A percentile compares a stretch with the other conserved stretches of the same genome.
Conservation (phyloP, 2,888 invertebrate species). For the Timema podura region DNA sequence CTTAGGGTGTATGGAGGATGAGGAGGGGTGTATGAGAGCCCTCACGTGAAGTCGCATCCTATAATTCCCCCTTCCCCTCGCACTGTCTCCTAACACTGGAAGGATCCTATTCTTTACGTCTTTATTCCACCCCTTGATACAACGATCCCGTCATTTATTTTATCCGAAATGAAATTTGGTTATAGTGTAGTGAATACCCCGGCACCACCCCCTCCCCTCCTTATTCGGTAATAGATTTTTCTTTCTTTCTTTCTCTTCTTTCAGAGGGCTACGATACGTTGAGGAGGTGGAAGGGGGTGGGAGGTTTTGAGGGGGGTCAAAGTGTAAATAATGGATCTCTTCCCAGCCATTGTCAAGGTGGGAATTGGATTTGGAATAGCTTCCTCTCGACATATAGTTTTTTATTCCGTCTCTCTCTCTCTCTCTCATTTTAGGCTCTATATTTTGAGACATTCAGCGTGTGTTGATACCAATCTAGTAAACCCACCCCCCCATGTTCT, state of each 20-base stretch:
- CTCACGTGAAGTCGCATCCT: too few species aligned
- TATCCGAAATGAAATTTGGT: conserved; percentile 32
- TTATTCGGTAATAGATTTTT: conserved; percentile 31
- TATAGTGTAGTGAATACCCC: conserved; percentile 23
- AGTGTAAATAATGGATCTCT: conserved; percentile 44
- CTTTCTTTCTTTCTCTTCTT: not conserved
- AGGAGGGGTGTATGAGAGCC: too few species aligned
- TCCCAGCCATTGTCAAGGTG: conserved; percentile 42
- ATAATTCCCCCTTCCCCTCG: too few species aligned
- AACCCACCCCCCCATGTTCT: too few species aligned
- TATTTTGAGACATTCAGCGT: conserved; percentile 8
- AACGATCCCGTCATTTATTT: conserved; percentile 26
- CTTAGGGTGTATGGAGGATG: too few species aligned
- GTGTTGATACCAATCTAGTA: conserved; percentile 12
- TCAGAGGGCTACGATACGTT: too few species aligned
- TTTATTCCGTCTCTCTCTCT: not conserved
- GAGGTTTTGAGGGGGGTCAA: conserved; percentile 34
- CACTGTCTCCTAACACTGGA: not conserved
- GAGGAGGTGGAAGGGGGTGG: not conserved
- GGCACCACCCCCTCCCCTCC: not conserved
- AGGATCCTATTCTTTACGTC: conserved; percentile 14
- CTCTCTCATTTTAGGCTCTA: conserved; percentile 12
- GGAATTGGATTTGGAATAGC: conserved; percentile 41
- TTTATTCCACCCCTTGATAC: conserved; percentile 18
- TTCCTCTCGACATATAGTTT: too few species aligned